A percentile compares a stretch with the other conserved stretches of the same genome.
Conservation (phyloP, 2,797 vertebrate genomes). For the Macrochelys suwanniensis region DNA sequence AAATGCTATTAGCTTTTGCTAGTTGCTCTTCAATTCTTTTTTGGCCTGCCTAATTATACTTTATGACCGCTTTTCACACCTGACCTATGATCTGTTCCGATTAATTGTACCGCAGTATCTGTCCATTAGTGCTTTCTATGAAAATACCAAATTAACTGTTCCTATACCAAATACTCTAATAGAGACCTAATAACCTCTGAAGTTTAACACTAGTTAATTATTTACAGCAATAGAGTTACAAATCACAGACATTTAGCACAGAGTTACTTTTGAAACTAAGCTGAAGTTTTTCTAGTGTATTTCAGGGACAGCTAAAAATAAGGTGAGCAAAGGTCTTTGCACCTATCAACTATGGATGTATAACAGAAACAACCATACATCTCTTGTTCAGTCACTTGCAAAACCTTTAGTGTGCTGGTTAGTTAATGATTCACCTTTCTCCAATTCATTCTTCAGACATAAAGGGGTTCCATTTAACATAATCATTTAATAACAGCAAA, state of each 20-base stretch:
- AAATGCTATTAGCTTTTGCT: neutral
- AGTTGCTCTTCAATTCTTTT: neutral
- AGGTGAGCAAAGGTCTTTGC: slow-evolving; percentile 47
- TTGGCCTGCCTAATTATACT: neutral
- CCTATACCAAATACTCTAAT: slow-evolving; percentile 3
- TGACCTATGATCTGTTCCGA: neutral
- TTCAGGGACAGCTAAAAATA: slow-evolving; percentile 43
- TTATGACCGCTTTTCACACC: fast-evolving
- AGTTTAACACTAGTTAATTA: slow-evolving; percentile 29
- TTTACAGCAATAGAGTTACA: slow-evolving; percentile 25
- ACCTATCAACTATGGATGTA: slow-evolving; percentile 34
- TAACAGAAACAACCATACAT: slow-evolving; percentile 25
- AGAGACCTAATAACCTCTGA: neutral
- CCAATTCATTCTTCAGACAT: slow-evolving; percentile 79
- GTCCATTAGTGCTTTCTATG: neutral
- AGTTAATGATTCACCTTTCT: slow-evolving; percentile 78
- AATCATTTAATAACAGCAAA: slow-evolving; percentile 85
- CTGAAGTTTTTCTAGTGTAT: slow-evolving; percentile 6
- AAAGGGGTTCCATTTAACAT: slow-evolving; percentile 83
- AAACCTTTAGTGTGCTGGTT: slow-evolving; percentile 61
- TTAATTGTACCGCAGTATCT: neutral
- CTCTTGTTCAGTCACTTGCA: slow-evolving; percentile 68
- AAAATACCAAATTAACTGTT: neutral
- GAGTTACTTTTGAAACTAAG: slow-evolving; percentile 17
- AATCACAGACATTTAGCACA: neutral